phyloP scores from a whole-genome alignment of 2,113 vertebrate genomes.

The Macaca mulatta region DNA sequence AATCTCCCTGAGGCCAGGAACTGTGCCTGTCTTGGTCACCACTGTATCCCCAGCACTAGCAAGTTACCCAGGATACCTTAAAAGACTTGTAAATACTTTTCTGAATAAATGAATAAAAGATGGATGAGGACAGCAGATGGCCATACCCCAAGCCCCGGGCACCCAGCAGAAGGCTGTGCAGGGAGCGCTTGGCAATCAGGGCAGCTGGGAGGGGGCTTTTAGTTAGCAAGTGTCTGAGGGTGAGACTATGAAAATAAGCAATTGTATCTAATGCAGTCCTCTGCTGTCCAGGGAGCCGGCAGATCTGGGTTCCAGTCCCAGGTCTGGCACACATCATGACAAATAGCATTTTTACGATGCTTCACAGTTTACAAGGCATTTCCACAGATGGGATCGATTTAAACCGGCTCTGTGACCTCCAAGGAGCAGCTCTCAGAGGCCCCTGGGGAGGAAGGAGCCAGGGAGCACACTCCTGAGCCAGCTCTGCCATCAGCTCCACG shows the following conservation, averaged over 20 bases:
- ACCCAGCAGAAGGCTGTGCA: background rate
- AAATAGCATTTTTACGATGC: background rate
- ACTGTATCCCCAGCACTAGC: background rate
- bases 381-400: conserved; percentile 27
- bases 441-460: background rate
- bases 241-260: background rate
- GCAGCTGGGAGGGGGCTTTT: background rate
- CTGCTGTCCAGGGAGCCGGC: background rate
- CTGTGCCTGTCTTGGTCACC: background rate
- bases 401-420: background rate
- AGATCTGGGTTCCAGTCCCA: conserved; percentile 45
- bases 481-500: background rate
- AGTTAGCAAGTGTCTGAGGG: background rate
- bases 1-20: background rate
- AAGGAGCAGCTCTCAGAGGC: background rate
- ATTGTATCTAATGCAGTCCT: background rate
- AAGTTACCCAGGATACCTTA: background rate
- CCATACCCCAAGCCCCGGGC: background rate
- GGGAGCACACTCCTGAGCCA: background rate
- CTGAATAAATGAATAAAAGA: background rate
- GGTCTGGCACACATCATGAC: background rate
- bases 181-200: background rate
- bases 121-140: background rate
- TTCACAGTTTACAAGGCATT: conserved; percentile 27
- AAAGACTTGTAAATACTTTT: background rate